Base-by-base conservation (phyloP, 2,888 invertebrate genomes). In the Choristoneura rosaceana region DNA sequence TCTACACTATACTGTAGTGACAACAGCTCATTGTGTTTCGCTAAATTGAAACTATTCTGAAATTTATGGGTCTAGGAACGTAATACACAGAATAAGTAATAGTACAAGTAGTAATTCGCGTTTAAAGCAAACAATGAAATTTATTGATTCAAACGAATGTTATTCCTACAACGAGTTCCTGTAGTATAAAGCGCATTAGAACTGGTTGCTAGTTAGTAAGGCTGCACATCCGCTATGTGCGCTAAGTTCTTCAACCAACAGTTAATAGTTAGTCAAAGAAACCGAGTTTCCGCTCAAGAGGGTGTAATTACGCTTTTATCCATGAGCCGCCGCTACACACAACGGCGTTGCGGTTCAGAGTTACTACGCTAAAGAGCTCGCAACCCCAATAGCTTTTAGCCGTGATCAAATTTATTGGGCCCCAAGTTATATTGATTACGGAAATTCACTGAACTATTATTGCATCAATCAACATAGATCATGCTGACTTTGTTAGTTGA, bases 261-360 rank as follows among this genome's bases (percentile, higher is more conserved):
- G 41, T 63, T 68, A 61, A 74, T 73, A 74, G 75, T 76, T 77
- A 76, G 70, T 77, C 78, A 80, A 82, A 82, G 81, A 80, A 79
- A 75, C 76, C 74, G 17, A 78, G 78, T 78, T 79, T 68, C 66
- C 74, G 47, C 62, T 12, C 25, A 17, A 25, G 81, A 79, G 78
- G 79, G 84, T 81, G 80, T 79, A 82, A 86, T 85, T 83, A 81
- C 78, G 77, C 76, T 73, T 66, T 78, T 74, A 77, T 71, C 74
- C 75, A 66, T 71, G 70, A 76, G 80, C 82, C 80, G 65, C 80
- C 82, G 74, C 73, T 80, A 78, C 79, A 58, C 58, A 34, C 59
- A 34, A 14, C 17, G 43, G 10, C 3, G 25, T 43, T 62, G 62
- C 41, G 83, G 69, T 69, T 75, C 71, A 74, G 70, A 76, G 75